Percentiles rank a stretch among this genome's conserved stretches.
phyloP scores from a whole-genome alignment of 1,140 invertebrate species.

The Riptortus pedestris region DNA sequence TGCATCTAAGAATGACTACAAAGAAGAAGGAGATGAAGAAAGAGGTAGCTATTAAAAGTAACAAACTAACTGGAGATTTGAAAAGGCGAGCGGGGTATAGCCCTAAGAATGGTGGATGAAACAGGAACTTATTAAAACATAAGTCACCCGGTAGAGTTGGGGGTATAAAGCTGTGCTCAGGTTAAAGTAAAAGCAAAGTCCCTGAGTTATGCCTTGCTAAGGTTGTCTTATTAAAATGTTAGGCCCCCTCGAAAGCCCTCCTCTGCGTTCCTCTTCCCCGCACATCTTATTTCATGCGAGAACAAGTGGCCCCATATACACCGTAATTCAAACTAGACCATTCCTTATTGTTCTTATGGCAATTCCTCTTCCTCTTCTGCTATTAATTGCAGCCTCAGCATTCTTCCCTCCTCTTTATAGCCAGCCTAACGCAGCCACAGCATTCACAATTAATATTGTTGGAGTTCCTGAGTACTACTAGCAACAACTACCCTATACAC shows the following conservation, averaged over 20 bases:
- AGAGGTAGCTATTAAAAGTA: no score
- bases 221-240: slow-evolving; percentile 15
- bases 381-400: not conserved
- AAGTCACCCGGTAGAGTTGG: not conserved
- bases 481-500: no score
- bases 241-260: not conserved
- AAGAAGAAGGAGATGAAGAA: no score
- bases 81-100: no score
- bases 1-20: no score
- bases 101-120: no score
- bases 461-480: no score
- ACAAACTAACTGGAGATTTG: no score
- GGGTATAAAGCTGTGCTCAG: not conserved
- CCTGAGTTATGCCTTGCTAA: slow-evolving; percentile 16
- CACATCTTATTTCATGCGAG: slow-evolving; percentile 16
- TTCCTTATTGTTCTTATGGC: not conserved
- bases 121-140: slow-evolving; percentile 14
- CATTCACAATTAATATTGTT: no score
- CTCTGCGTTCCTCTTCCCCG: no score
- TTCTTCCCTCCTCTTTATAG: no score
- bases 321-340: not conserved
- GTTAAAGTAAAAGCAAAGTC: slow-evolving; percentile 6
- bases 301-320: not conserved
- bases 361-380: not conserved
- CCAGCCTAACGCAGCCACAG: no score